phyloP scores from a whole-genome alignment of 2,888 invertebrate genomes.

The Acheta domesticus region DNA sequence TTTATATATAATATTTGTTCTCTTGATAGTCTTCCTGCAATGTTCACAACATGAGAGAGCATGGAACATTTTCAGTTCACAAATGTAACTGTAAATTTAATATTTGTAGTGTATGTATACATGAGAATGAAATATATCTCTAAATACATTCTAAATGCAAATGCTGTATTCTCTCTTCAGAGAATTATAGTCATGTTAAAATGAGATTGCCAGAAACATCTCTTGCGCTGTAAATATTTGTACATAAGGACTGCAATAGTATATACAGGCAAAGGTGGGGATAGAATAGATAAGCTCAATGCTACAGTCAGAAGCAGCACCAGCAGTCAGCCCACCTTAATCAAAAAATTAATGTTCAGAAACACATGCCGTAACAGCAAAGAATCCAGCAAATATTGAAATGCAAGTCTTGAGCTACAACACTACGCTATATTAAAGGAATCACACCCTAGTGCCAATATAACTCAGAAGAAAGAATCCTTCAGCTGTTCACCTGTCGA shows the following conservation, averaged over 20 bases:
- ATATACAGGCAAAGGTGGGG: conserved; percentile 18
- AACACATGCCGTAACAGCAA: not conserved
- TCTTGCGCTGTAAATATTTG: not conserved
- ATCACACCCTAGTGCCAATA: conserved; percentile 18
- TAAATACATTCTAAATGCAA: not conserved
- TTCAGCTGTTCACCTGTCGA: not conserved
- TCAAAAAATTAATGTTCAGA: not conserved
- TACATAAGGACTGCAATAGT: conserved; percentile 9
- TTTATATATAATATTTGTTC: not conserved
- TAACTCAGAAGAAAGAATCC: not conserved
- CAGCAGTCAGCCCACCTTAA: not conserved
- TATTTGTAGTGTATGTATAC: not conserved
- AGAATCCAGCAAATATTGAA: not conserved
- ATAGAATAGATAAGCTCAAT: not conserved
- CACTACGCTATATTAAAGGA: not conserved
- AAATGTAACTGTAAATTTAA: conserved; percentile 11
- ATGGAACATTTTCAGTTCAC: not conserved
- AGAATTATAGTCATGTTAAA: not conserved
- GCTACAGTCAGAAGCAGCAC: conserved; percentile 7
- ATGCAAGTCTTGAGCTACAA: not conserved
- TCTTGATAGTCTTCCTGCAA: not conserved
- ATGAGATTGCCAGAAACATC: not conserved
- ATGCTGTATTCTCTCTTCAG: not conserved
- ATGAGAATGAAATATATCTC: conserved; percentile 3
- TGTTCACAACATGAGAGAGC: conserved; percentile 10